Evolutionary conservation across 2,797 vertebrate genomes (phyloP).

Genomic region (Melanogrammus aeglefinus): DNA sequence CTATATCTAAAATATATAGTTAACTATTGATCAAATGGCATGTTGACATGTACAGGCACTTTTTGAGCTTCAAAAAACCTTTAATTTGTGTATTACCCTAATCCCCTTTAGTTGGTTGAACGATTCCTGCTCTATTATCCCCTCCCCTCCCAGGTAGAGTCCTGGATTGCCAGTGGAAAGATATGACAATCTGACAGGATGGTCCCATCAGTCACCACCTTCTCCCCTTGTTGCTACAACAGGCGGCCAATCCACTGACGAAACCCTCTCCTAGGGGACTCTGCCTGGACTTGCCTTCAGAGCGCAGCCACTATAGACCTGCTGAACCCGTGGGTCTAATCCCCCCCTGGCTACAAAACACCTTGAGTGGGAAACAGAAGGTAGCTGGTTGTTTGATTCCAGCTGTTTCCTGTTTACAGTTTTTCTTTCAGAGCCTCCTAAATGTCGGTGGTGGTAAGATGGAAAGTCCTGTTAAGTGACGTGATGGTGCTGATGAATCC

Average conservation of each 20-base stretch:
- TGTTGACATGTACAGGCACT: no score
- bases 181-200: background rate
- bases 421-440: background rate
- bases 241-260: background rate
- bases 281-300: background rate
- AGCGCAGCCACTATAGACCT: background rate
- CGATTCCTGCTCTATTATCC: background rate
- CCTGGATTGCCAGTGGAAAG: background rate
- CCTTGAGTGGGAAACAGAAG: background rate
- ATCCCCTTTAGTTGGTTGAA: no score
- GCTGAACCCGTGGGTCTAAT: background rate
- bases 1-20: no score
- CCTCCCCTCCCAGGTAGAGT: background rate
- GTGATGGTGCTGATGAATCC: background rate
- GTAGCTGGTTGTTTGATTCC: background rate
- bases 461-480: background rate
- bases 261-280: background rate
- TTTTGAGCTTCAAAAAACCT: no score
- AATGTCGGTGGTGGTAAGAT: background rate
- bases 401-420: conserved; percentile 1
- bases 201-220: background rate
- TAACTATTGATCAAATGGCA: no score
- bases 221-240: background rate
- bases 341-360: background rate
- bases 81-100: no score